Evolutionary conservation across 35 echinoderm and acorn worm species (phyloP).

Genomic region (Ophioderma brevispina): DNA sequence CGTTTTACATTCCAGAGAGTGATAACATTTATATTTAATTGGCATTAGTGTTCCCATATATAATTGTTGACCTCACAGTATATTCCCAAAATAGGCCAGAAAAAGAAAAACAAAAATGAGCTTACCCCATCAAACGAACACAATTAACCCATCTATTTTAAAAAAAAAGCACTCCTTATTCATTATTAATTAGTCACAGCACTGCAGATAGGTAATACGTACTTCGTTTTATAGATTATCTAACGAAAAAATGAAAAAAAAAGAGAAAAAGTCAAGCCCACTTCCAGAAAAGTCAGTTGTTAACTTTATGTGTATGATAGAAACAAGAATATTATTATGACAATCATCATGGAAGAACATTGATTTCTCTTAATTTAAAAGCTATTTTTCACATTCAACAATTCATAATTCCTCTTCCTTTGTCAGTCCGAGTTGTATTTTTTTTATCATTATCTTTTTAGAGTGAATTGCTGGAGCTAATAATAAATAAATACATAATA

Average conservation of each 20-base stretch:
- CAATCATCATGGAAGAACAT: background rate
- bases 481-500: conserved; percentile 9
- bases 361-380: background rate
- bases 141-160: background rate
- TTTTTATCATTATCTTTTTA: background rate
- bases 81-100: background rate
- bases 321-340: background rate
- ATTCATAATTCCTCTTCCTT: background rate
- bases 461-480: background rate
- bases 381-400: background rate
- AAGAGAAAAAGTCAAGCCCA: background rate
- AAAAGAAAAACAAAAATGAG: background rate
- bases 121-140: background rate
- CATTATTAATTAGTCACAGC: background rate
- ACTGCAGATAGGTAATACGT: conserved; percentile 8
- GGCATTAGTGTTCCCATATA: too few relatives aligned
- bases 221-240: background rate
- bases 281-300: background rate
- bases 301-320: background rate
- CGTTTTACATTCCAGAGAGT: too few relatives aligned
- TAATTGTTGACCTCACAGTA: too few relatives aligned
- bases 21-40: too few relatives aligned
- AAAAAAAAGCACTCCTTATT: background rate
- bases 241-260: background rate
- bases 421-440: conserved; percentile 1